phyloP scores from a whole-genome alignment of 2,797 vertebrate species.

The Oreochromis mossambicus region DNA sequence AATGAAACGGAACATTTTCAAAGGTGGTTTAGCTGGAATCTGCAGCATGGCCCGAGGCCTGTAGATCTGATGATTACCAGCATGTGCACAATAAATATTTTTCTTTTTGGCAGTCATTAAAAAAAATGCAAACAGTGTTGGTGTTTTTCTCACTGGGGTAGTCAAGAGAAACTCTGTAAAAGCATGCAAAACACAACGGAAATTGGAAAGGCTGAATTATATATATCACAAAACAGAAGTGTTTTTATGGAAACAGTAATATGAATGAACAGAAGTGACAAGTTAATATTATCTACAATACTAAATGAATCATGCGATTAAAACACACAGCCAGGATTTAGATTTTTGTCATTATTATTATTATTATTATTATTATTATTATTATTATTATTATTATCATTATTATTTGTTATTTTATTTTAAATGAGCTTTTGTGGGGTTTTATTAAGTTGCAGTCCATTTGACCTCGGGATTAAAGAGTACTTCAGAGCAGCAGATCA shows the following conservation, averaged over 20 bases:
- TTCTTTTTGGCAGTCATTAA: neutral
- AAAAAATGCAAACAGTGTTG: neutral
- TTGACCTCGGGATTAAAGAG: constrained; percentile 22
- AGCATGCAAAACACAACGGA: neutral
- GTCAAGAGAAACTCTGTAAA: neutral
- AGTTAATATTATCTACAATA: neutral
- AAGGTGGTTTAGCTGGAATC: neutral
- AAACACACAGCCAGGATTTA: neutral
- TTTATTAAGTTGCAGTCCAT: neutral
- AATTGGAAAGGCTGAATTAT: neutral
- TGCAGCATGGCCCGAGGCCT: neutral
- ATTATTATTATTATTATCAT: neutral
- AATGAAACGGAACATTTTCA: neutral
- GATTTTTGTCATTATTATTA: neutral
- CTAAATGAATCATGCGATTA: neutral
- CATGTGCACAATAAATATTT: neutral
- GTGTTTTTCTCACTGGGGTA: neutral
- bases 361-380: neutral
- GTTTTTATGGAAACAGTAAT: neutral
- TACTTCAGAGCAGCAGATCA: constrained; percentile 10
- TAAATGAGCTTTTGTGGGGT: neutral
- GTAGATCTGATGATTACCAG: neutral
- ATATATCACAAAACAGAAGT: neutral
- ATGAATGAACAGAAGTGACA: neutral
- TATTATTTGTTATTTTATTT: neutral